Evolutionary conservation across 1,140 invertebrate genomes (phyloP).

Genomic region (Ephestia elutella): DNA sequence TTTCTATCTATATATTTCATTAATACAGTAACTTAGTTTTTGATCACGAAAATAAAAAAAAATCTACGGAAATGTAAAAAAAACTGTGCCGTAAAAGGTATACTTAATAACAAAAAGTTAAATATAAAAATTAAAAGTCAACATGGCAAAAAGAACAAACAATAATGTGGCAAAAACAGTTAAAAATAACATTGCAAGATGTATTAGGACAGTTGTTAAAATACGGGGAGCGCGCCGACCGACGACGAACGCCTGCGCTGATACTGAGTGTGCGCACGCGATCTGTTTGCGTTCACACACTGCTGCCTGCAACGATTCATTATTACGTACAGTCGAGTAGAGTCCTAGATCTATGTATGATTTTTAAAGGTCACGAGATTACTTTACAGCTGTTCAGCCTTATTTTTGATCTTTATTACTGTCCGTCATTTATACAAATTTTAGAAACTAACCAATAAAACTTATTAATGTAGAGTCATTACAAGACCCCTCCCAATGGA

Average conservation of each 20-base stretch:
- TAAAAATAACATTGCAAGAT: conserved; percentile 74
- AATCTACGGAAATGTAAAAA: neutral
- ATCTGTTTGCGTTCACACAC: conserved; percentile 48
- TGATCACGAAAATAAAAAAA: too few relatives aligned
- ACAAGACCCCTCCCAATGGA: conserved; percentile 63
- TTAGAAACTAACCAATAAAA: conserved; percentile 43
- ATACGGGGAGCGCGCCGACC: conserved; percentile 54
- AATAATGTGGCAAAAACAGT: conserved; percentile 68
- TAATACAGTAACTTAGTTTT: too few relatives aligned
- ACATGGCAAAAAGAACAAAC: conserved; percentile 63
- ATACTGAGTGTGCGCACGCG: conserved; percentile 67
- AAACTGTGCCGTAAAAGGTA: conserved; percentile 6
- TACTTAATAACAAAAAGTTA: conserved; percentile 30
- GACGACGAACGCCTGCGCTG: conserved; percentile 41
- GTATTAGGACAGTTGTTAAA: conserved; percentile 75
- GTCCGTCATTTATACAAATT: neutral
- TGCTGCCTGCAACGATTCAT: conserved; percentile 31
- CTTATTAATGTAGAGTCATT: conserved; percentile 64
- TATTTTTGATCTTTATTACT: too few relatives aligned
- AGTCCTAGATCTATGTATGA: too few relatives aligned
- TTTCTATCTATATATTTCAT: too few relatives aligned
- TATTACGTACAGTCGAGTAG: conserved; percentile 17
- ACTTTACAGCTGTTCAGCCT: too few relatives aligned
- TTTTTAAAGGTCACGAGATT: neutral
- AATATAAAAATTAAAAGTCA: conserved; percentile 69